These are phyloP conservation scores for Danionella cerebrum DNA, from an alignment of 2,113 vertebrate species.

Conservation along the genomic window DNA sequence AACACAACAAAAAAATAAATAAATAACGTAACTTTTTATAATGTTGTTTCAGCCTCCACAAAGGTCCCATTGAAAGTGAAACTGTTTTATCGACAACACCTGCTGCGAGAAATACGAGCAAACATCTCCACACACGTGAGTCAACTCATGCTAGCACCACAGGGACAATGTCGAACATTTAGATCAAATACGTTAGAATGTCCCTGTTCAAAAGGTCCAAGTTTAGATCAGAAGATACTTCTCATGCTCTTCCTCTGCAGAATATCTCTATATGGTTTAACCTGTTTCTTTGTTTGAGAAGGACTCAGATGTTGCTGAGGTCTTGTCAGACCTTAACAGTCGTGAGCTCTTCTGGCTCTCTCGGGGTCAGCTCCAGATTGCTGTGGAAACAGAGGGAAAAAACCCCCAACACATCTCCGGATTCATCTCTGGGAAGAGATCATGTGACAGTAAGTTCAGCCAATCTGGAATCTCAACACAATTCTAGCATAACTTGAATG, in stretches of 20 bases:
- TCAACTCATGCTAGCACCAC: constrained; percentile 22
- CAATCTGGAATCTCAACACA: neutral
- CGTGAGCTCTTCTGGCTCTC: constrained; percentile 86
- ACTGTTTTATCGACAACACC: constrained; percentile 73
- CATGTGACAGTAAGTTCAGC: constrained; percentile 84
- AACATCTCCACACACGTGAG: constrained; percentile 81
- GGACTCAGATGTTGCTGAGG: constrained; percentile 88
- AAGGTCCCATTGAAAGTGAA: constrained; percentile 72
- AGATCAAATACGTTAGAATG: too few species aligned
- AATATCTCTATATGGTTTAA: too few species aligned
- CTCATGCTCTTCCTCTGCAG: too few species aligned
- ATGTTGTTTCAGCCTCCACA: neutral
- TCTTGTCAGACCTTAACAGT: constrained; percentile 77
- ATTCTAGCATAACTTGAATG: too few species aligned
- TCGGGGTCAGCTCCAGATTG: constrained; percentile 79
- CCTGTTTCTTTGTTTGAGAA: constrained; percentile 54
- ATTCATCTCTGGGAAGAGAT: constrained; percentile 76
- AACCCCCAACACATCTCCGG: constrained; percentile 69
- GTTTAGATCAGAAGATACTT: too few species aligned
- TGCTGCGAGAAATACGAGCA: constrained; percentile 74
- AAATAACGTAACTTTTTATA: neutral
- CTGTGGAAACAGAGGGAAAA: constrained; percentile 65
- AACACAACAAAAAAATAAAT: neutral
- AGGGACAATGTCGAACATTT: too few species aligned
- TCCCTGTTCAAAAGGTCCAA: too few species aligned